These are phyloP conservation scores for Eretmochelys imbricata DNA, from an alignment of 2,113 vertebrate species.

Conservation along the genomic window DNA sequence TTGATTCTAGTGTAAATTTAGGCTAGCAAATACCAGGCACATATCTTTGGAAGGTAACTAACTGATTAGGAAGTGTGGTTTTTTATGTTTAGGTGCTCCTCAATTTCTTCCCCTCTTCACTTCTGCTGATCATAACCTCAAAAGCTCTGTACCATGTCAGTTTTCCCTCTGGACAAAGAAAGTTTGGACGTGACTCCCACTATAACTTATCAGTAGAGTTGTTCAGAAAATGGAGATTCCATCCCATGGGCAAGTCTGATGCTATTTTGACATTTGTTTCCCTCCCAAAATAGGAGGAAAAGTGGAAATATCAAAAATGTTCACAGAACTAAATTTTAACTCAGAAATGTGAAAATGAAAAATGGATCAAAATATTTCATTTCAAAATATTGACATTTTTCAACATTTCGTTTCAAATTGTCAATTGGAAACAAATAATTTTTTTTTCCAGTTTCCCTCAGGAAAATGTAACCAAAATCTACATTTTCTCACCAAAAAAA, in stretches of 20 bases:
- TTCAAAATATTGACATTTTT: too few relatives aligned
- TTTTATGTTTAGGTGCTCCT: not conserved
- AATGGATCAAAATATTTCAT: not conserved
- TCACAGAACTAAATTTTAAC: not conserved
- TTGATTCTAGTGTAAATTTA: constrained; percentile 21
- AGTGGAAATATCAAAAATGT: not conserved
- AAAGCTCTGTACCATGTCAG: not conserved
- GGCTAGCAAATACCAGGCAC: not conserved
- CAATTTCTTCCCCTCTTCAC: not conserved
- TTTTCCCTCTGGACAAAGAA: not conserved
- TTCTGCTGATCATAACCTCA: not conserved
- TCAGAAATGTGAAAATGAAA: not conserved
- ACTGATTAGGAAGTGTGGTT: not conserved
- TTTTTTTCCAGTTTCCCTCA: too few relatives aligned
- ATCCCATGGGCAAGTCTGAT: not conserved
- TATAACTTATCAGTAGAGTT: not conserved
- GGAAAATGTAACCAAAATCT: too few relatives aligned
- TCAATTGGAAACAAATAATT: too few relatives aligned
- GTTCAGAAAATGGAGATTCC: not conserved
- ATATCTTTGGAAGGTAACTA: not conserved
- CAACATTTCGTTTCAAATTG: too few relatives aligned
- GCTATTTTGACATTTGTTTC: not conserved
- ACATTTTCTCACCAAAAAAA: too few relatives aligned
- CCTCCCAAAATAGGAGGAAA: not conserved
- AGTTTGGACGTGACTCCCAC: not conserved